These are phyloP conservation scores for Drosophila mettleri DNA, from an alignment of 2,888 invertebrate species.

Conservation along the genomic window DNA sequence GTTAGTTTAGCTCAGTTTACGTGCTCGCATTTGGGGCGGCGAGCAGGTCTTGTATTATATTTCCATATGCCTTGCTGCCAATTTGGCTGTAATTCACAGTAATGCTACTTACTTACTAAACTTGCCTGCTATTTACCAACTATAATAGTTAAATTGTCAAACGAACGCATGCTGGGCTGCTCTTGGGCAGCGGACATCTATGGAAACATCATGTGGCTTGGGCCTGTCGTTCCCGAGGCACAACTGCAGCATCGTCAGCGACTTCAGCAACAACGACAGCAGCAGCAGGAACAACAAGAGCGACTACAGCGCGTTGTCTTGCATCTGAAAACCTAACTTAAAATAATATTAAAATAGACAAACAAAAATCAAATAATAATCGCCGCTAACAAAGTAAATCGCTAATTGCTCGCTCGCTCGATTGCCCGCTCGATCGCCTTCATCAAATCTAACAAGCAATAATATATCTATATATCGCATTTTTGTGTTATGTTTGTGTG, in stretches of 20 bases:
- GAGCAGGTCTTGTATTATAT: conserved; percentile 48
- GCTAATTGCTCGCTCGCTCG: conserved; percentile 38
- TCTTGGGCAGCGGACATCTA: conserved; percentile 55
- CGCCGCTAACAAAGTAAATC: conserved; percentile 55
- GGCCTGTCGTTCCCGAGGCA: conserved; percentile 41
- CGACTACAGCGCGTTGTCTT: conserved; percentile 41
- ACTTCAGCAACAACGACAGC: conserved; percentile 26
- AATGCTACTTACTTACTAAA: conserved; percentile 47
- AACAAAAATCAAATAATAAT: conserved; percentile 19
- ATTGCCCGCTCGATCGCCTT: conserved; percentile 26
- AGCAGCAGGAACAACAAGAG: conserved; percentile 23
- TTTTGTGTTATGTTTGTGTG: conserved; percentile 55
- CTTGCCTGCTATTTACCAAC: conserved; percentile 32
- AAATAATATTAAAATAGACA: conserved; percentile 11
- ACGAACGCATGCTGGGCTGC: conserved; percentile 57
- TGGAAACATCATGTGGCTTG: conserved; percentile 67
- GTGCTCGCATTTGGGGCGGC: conserved; percentile 32
- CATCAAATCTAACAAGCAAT: conserved; percentile 36
- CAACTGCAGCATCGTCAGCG: conserved; percentile 22
- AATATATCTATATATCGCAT: conserved; percentile 45
- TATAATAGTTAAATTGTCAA: conserved; percentile 43
- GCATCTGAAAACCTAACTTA: conserved; percentile 65
- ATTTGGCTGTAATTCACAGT: conserved; percentile 54
- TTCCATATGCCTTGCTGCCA: conserved; percentile 34
- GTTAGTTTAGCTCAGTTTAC: conserved; percentile 53